Percentiles rank a stretch among this genome's conserved stretches.
phyloP scores from a whole-genome alignment of 2,797 vertebrate genomes.

The Gephyroberyx darwinii region DNA sequence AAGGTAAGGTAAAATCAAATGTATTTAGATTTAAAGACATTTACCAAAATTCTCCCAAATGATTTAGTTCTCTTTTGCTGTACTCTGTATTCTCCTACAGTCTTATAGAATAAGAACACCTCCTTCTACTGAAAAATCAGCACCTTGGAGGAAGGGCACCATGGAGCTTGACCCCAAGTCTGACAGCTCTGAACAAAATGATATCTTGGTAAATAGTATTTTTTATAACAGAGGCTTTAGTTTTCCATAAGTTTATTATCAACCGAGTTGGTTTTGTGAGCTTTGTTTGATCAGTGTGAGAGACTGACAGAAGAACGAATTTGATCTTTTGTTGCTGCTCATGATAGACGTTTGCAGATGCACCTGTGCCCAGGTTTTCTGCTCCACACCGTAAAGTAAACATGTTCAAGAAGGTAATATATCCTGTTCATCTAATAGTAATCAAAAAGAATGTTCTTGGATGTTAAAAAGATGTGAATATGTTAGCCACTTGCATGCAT shows the following conservation, averaged over 20 bases:
- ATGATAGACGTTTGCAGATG: slow-evolving; percentile 79
- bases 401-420: slow-evolving; percentile 80
- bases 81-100: slow-evolving; percentile 73
- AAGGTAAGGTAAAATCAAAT: slow-evolving; percentile 62
- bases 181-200: slow-evolving; percentile 90
- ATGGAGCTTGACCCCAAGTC: slow-evolving; percentile 88
- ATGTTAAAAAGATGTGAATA: not conserved
- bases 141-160: slow-evolving; percentile 76
- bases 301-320: not conserved
- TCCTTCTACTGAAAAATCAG: slow-evolving; percentile 72
- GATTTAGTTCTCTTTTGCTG: slow-evolving; percentile 13
- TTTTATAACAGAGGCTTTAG: not conserved
- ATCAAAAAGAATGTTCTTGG: not conserved
- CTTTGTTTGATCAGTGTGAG: not conserved
- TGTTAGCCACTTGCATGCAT: not conserved
- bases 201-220: slow-evolving; percentile 84
- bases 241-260: not conserved
- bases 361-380: slow-evolving; percentile 66
- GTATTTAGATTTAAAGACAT: slow-evolving; percentile 18
- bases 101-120: slow-evolving; percentile 89
- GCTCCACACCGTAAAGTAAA: slow-evolving; percentile 48
- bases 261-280: not conserved
- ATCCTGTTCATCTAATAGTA: not conserved
- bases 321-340: slow-evolving; percentile 50
- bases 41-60: slow-evolving; percentile 35